Evolutionary conservation across 2,797 vertebrate genomes (phyloP), one percentile per base, ranked within the genome.

Genomic region (Choloepus didactylus): DNA sequence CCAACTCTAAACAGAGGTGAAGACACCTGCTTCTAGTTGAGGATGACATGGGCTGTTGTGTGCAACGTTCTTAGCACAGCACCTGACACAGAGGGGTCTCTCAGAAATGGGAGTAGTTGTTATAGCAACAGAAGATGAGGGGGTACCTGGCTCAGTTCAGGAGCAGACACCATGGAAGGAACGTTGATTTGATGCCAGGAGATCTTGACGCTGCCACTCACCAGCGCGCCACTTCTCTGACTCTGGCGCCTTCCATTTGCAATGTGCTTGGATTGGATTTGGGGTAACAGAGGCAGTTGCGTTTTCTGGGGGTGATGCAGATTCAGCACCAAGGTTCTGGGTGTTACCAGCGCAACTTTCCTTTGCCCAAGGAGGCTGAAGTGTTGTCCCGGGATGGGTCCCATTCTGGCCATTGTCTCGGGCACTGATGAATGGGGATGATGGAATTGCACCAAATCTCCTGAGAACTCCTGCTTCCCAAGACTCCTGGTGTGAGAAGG

Each of bases 111-210:
- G 14, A 59, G 41, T 10, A 3, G 31, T 2, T 2, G 21, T 51
- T 6, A 6, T 15, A 4, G 14, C 19, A 18, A 38, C 6, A 5
- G 62, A 59, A 41, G 54, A 49, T 6, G 51, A 4, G 3, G 59
- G 21, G 19, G 1, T 11, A n/a, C 12, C 0, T 4, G 70, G 29
- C 35, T 31, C 15, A 0, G 29, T 19, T 18, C 3, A 44, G 9
- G 0, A 0, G 44, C 29, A 49, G 31, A 19, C 2, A 5, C 38
- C 14, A 14, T 10, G 19, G 69, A 31, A 14, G 76, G 12, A n/a
- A 14, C 16, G 0, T 0, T 5, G 29, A 12, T 1, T 62, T 38
- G 51, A 35, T 23, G 6, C n/a, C 9, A 0, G 11, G 69, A 60
- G 21, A 10, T 21, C 15, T 9, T 51, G 51, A n/a, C 0, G 0